Percentiles rank a stretch among this genome's conserved stretches.
Conservation (phyloP, 2,888 invertebrate species). For the Melinaea menophilus region DNA sequence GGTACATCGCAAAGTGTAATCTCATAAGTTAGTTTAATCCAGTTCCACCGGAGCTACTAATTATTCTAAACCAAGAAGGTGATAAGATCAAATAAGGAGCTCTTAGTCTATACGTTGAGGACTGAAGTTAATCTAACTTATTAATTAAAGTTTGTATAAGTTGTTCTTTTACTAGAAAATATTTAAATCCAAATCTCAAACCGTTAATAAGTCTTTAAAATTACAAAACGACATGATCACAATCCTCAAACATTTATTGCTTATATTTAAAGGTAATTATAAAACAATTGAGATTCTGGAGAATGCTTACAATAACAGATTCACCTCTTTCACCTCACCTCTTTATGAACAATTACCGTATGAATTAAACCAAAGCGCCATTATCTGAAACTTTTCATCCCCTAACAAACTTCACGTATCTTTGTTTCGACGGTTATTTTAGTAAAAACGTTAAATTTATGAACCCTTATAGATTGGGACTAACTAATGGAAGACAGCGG, state of each 20-base stretch:
- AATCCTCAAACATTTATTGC: slow-evolving; percentile 3
- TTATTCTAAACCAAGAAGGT: slow-evolving; percentile 84
- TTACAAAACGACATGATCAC: slow-evolving; percentile 23
- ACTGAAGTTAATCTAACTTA: slow-evolving; percentile 85
- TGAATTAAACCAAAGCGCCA: slow-evolving; percentile 14
- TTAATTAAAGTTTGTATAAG: neutral
- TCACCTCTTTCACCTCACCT: neutral
- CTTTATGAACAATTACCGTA: slow-evolving; percentile 14
- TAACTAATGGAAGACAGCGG: neutral
- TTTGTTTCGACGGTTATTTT: slow-evolving; percentile 21
- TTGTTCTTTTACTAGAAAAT: neutral
- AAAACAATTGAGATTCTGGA: slow-evolving; percentile 3
- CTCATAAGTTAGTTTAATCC: slow-evolving; percentile 39
- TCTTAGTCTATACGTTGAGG: slow-evolving; percentile 88
- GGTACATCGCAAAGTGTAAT: neutral
- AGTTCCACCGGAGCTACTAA: slow-evolving; percentile 87
- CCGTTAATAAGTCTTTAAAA: neutral
- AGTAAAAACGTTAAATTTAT: slow-evolving; percentile 12
- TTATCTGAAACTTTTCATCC: slow-evolving; percentile 11
- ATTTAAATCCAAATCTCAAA: neutral
- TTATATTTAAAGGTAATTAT: neutral
- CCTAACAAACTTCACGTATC: slow-evolving; percentile 18
- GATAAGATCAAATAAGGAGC: slow-evolving; percentile 81
- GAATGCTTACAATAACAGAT: slow-evolving; percentile 1
- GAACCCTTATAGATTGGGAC: neutral